Evolutionary conservation across 2,888 invertebrate species (phyloP).

Genomic region (Cephonodes hylas): DNA sequence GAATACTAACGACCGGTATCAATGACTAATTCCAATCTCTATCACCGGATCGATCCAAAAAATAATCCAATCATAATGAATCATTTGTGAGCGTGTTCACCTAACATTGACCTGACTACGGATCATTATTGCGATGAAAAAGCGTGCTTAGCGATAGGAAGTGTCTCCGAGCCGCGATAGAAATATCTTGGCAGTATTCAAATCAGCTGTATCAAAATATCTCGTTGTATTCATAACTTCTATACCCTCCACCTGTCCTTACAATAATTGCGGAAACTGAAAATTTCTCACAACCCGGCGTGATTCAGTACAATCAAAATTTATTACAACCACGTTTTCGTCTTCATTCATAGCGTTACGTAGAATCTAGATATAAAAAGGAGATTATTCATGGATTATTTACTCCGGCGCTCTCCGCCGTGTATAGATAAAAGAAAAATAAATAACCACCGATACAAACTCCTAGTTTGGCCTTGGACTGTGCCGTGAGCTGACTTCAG

Average conservation of each 20-base stretch:
- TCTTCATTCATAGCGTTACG: conserved; percentile 8
- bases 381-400: conserved; percentile 7
- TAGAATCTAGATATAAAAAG: conserved; percentile 6
- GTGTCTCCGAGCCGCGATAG: too few relatives aligned
- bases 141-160: too few relatives aligned
- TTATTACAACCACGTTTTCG: not conserved
- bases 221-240: not conserved
- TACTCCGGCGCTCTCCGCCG: not conserved
- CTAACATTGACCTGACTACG: too few relatives aligned
- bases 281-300: not conserved
- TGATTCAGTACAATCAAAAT: conserved; percentile 2
- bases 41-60: too few relatives aligned
- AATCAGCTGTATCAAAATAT: not conserved
- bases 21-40: too few relatives aligned
- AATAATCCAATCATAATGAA: too few relatives aligned
- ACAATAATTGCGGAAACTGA: not conserved
- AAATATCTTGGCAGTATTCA: not conserved
- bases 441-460: conserved; percentile 1
- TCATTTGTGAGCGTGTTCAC: too few relatives aligned
- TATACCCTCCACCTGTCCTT: not conserved
- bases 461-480: not conserved
- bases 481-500: not conserved
- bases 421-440: not conserved
- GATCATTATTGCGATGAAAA: too few relatives aligned
- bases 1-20: too few relatives aligned